These are phyloP conservation scores for Spinus olivaceus DNA, from an alignment of 2,797 vertebrate species.

Conservation along the genomic window DNA sequence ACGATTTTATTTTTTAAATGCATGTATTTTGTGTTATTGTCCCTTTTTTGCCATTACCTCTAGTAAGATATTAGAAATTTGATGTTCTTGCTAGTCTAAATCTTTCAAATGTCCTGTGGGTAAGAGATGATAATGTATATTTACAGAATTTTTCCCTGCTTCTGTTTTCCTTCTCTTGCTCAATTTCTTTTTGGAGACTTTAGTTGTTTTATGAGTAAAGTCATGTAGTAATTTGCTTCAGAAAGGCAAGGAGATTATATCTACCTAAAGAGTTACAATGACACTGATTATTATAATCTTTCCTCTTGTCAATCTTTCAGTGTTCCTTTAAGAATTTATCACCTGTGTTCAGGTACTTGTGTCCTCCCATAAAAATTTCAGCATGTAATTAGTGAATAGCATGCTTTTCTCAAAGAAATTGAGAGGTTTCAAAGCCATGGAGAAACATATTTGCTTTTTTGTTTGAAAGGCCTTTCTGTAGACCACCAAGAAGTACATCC, in stretches of 20 bases:
- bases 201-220: background rate
- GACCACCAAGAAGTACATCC: background rate
- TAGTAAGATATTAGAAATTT: background rate
- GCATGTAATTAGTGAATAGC: background rate
- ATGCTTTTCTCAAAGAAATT: background rate
- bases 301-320: background rate
- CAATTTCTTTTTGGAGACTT: background rate
- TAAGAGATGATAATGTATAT: background rate
- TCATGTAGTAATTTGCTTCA: constrained; percentile 5
- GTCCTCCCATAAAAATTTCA: background rate
- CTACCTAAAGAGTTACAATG: background rate
- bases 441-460: background rate
- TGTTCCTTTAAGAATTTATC: background rate
- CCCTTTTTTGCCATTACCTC: background rate
- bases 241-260: background rate
- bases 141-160: background rate
- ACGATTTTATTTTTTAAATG: background rate
- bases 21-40: background rate
- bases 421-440: background rate
- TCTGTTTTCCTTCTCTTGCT: constrained; percentile 25
- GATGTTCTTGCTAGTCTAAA: background rate
- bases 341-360: background rate
- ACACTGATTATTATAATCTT: background rate
- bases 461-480: background rate
- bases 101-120: background rate